Evolutionary conservation across 2,888 invertebrate species (phyloP).

Genomic region (Ellobium chinense): DNA sequence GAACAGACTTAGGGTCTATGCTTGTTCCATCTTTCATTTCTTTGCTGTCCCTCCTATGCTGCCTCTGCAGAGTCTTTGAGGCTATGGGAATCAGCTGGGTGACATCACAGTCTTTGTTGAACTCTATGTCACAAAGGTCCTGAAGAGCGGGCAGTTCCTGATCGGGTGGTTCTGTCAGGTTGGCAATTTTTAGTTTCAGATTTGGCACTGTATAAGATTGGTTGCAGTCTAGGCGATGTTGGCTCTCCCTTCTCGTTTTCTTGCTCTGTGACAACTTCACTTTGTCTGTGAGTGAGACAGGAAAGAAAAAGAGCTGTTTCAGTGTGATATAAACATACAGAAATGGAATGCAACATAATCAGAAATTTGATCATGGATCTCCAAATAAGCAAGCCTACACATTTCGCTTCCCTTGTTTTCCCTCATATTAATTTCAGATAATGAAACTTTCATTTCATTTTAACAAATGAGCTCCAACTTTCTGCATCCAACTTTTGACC

Average conservation of each 20-base stretch:
- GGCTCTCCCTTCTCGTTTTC: slow-evolving; percentile 14
- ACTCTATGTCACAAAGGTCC: slow-evolving; percentile 24
- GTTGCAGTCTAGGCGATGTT: slow-evolving; percentile 16
- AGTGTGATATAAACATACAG: too few species aligned
- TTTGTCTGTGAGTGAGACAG: too few species aligned
- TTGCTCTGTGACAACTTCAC: slow-evolving; percentile 1
- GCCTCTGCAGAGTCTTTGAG: slow-evolving; percentile 40
- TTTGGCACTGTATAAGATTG: slow-evolving; percentile 6
- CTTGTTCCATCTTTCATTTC: slow-evolving; percentile 28
- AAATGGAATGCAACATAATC: too few species aligned
- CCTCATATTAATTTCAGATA: too few species aligned
- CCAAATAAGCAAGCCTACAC: too few species aligned
- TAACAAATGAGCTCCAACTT: too few species aligned
- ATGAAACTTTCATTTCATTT: too few species aligned
- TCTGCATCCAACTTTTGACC: too few species aligned
- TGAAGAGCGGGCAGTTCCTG: slow-evolving; percentile 8
- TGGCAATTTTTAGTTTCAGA: slow-evolving; percentile 23
- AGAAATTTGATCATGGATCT: too few species aligned
- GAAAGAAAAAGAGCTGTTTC: too few species aligned
- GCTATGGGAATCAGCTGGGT: slow-evolving; percentile 50
- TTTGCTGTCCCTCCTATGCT: slow-evolving; percentile 20
- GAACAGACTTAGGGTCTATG: slow-evolving; percentile 43
- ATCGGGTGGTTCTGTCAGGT: slow-evolving; percentile 13
- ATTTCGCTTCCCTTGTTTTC: too few species aligned
- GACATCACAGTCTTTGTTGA: slow-evolving; percentile 43